Base-by-base conservation (phyloP, 2,888 invertebrate genomes). In the Flabesymbios commensalis region DNA sequence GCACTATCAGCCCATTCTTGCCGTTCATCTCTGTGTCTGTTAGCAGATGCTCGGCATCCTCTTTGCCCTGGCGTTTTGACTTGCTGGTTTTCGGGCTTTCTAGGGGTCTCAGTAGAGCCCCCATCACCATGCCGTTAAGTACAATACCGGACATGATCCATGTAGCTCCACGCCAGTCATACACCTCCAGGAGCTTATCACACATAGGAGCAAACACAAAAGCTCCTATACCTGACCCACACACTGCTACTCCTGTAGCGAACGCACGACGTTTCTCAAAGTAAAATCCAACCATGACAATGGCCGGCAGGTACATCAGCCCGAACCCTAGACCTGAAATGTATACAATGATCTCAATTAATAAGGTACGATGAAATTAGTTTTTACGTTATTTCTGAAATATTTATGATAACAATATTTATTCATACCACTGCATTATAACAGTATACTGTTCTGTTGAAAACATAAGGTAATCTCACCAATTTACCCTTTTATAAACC, bases 241-340 rank as follows among this genome's bases (percentile, higher is more conserved):
- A 96, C 7, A 97, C 91, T 0, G 96, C 93, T 53, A 98, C 88
- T 1, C 97, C 97, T 0, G 96, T 97, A 0, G 98, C 98, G 56
- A 98, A 83, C 0, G 96, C 96, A 61, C 97, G 87, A 89, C 92
- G 93, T 81, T 90, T 90, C 83, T 97, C 97, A 82, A 98, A 98
- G 86, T 98, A 98, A 84, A 94, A 96, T 22, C 97, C 95, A 31
- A 96, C 94, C 45, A 92, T 91, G 72, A 98, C 90, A 43, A 97
- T 94, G 2, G 96, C 91, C 0, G 97, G 97, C 71, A 97, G 91
- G 85, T 95, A 97, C 74, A 97, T 90, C 86, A 97, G 88, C 55
- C 95, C 95, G 77, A 94, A 90, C 1, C 97, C 96, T 69, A 93
- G 89, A 62, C 97, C 93, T 92, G 85, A 17, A 73, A 78, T 22